Conservation (phyloP, 1,140 invertebrate species). For the Drosophila carrolli region DNA sequence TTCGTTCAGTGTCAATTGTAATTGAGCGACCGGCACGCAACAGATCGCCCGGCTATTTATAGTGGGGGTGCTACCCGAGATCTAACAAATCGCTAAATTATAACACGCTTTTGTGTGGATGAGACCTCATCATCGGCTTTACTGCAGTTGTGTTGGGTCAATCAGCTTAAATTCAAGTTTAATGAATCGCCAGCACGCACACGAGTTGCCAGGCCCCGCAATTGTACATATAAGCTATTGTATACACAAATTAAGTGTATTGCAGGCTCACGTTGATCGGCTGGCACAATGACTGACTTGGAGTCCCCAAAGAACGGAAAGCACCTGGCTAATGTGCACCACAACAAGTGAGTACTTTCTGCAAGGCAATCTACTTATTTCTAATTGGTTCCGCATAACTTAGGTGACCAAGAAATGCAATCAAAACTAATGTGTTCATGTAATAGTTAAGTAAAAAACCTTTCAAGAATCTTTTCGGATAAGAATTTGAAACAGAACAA, state of each 20-base stretch:
- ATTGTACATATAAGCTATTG: slow-evolving; percentile 16
- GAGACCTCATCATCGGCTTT: neutral
- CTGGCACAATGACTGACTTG: slow-evolving; percentile 63
- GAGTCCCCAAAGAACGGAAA: slow-evolving; percentile 68
- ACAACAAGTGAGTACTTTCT: slow-evolving; percentile 63
- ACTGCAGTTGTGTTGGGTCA: slow-evolving; percentile 18
- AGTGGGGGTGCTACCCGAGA: slow-evolving; percentile 44
- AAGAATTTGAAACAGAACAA: no score
- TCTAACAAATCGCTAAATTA: slow-evolving; percentile 62
- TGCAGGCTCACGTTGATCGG: slow-evolving; percentile 22
- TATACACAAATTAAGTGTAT: slow-evolving; percentile 46
- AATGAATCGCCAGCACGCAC: slow-evolving; percentile 69
- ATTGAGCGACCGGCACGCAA: slow-evolving; percentile 61
- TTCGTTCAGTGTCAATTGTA: slow-evolving; percentile 66
- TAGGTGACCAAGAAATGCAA: slow-evolving; percentile 10
- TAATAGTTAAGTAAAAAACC: no score
- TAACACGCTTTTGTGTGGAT: slow-evolving; percentile 54
- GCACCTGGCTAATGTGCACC: slow-evolving; percentile 68
- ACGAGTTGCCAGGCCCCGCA: slow-evolving; percentile 9
- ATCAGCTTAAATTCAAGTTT: slow-evolving; percentile 57
- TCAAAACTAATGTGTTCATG: no score
- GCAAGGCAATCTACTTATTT: slow-evolving; percentile 3
- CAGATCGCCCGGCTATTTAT: slow-evolving; percentile 36
- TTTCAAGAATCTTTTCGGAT: no score
- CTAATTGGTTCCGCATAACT: slow-evolving; percentile 35